Evolutionary conservation across 1,140 invertebrate genomes (phyloP), one percentile per base, ranked within the genome.

Genomic region (Zaprionus camerounensis): DNA sequence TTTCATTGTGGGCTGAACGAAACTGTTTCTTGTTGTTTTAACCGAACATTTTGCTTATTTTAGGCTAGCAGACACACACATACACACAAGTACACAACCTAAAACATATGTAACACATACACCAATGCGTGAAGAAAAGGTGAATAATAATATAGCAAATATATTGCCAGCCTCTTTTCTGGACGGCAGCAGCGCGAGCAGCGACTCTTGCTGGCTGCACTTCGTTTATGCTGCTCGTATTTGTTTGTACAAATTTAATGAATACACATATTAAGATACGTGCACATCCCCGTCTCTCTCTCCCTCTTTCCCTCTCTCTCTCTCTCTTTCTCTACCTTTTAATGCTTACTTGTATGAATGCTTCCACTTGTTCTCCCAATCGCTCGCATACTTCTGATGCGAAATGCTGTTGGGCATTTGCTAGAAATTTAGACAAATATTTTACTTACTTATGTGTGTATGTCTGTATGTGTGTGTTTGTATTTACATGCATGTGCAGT

Each of bases 231-330:
- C 82, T 64, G 76, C 76, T 76, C 71, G 80, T 87, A 83, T 91
- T 91, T 91, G 87, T 91, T 91, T 91, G 83, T 91, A 91, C 87
- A 91, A 91, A 91, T 87, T 91, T 91, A 91, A 91, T 86, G 87
- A 91, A 86, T 91, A 91, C 72, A 91, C 81, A 86, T 63, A 66
- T 65, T 68, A 38, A 56, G 70, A 49, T 61, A 51, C 36, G 67
- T 63, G 57, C 36, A 71, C 66, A 71, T 17, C n/a, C 15, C 17
- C 56, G 34, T 12, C 17, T 12, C 13, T 31, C 38, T 22, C 55
- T 44, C 31, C 12, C 17, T 46, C n/a, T 17, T n/a, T 46, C 2
- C 17, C 41, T 20, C 20, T 17, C 41, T 17, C 15, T 44, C 2
- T 17, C 41, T 17, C 1, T 9, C 41, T 3, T 1, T 46, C 41